A percentile compares a stretch with the other conserved stretches of the same genome.
phyloP scores from a whole-genome alignment of 1,140 invertebrate genomes.

The Scylla paramamosain region DNA sequence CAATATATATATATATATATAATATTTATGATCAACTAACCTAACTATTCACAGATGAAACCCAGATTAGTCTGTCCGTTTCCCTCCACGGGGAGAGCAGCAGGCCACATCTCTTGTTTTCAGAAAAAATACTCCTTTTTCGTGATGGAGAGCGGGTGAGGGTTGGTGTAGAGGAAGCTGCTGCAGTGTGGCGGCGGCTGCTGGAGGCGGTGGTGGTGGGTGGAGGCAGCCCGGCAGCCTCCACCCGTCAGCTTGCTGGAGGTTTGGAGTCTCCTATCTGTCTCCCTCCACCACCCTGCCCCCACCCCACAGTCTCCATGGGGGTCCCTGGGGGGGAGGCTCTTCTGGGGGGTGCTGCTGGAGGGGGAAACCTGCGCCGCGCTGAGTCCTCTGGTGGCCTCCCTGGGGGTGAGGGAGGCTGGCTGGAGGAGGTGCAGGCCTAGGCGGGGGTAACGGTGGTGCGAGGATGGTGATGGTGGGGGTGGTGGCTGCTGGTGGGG shows the following conservation, averaged over 20 bases:
- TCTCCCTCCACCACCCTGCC: constrained; percentile 8
- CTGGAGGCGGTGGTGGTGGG: background rate
- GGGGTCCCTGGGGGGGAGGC: background rate
- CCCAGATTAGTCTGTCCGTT: background rate
- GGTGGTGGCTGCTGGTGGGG: constrained; percentile 22
- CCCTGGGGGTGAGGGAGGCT: constrained; percentile 32
- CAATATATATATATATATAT: constrained; percentile 22
- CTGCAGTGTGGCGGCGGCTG: constrained; percentile 27
- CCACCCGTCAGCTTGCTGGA: background rate
- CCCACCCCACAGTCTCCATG: background rate
- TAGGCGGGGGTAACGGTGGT: constrained; percentile 47
- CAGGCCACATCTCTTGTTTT: constrained; percentile 34
- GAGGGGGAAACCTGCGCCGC: background rate
- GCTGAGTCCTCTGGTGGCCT: constrained; percentile 5
- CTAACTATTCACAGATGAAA: constrained; percentile 40
- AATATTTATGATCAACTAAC: constrained; percentile 5
- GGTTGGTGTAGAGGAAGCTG: constrained; percentile 30
- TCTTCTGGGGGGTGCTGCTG: background rate
- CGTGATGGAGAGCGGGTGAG: constrained; percentile 30
- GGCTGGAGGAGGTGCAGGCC: constrained; percentile 21
- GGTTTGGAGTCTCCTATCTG: background rate
- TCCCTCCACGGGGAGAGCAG: background rate
- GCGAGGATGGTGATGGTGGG: constrained; percentile 15
- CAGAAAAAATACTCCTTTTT: constrained; percentile 54
- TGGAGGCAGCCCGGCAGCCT: constrained; percentile 22